A percentile compares a stretch with the other conserved stretches of the same genome.
Evolutionary conservation across 1,140 invertebrate genomes (phyloP).

Genomic region (Thaumatotibia leucotreta): DNA sequence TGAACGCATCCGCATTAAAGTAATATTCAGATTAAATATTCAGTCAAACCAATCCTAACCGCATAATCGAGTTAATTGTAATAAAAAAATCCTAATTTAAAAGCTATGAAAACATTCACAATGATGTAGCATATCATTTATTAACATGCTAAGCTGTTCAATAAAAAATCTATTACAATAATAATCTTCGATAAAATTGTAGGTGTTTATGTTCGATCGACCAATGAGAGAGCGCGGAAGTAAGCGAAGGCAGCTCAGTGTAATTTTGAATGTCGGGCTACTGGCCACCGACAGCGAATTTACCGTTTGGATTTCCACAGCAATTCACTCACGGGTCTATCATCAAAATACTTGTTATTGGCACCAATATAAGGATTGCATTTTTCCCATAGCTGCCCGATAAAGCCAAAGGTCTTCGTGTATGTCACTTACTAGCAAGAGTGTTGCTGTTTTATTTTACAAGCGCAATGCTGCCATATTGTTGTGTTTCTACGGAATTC

Average conservation of each 20-base stretch:
- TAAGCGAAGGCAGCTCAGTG: not conserved
- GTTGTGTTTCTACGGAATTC: not conserved
- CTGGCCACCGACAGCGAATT: not conserved
- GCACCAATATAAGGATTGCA: not conserved
- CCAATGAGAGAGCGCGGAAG: conserved; percentile 25
- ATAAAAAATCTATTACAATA: conserved; percentile 20
- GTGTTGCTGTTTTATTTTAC: not conserved
- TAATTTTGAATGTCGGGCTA: not conserved
- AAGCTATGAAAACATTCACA: conserved; percentile 10
- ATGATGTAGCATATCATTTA: conserved; percentile 14
- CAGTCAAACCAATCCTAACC: not conserved
- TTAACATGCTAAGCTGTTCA: conserved; percentile 21
- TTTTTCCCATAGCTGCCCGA: not conserved
- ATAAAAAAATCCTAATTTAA: conserved; percentile 19
- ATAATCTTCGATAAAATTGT: conserved; percentile 28
- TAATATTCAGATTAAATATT: not conserved
- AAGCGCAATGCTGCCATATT: not conserved
- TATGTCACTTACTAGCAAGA: not conserved
- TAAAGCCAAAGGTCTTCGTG: not conserved
- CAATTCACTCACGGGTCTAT: not conserved
- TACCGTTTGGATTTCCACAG: not conserved
- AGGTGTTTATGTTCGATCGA: conserved; percentile 29
- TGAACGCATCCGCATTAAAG: no score
- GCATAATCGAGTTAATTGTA: not conserved
- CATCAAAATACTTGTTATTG: not conserved